Evolutionary conservation across 1,140 invertebrate species (phyloP), one percentile per base, ranked within the genome.

Genomic region (Drosophila sulfurigaster): DNA sequence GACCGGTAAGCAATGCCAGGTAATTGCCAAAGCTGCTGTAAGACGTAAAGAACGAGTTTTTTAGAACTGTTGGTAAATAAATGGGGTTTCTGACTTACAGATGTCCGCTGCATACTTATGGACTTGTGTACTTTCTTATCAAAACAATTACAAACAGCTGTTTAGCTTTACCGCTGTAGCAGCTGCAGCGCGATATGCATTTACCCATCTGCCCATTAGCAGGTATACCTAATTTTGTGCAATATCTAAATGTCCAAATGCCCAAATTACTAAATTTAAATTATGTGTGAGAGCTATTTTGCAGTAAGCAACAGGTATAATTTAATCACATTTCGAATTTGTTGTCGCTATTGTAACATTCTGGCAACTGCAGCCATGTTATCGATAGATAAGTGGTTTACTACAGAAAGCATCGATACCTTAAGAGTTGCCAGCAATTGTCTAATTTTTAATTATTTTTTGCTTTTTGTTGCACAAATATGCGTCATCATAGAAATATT

Each of bases 121-220:
- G 10, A 20, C 3, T 56, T 56, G 10, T 11, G 32, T 13, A 38
- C 32, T 25, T 25, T 15, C 15, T 43, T 5, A 35, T 63, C 8
- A 48, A 48, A 41, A 13, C 41, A 62, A 46, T 7, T 16, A 13
- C 28, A 20, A 60, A 48, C 71, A 74, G 71, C 65, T 74, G 71
- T 56, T 74, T 11, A 25, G 13, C 28, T n/a, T n/a, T 7, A 41
- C 41, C 41, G 13, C 41, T 32, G 30, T n/a, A 28, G 41, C 3
- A 16, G n/a, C 10, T 7, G 30, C n/a, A 52, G 10, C 5, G 10
- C 10, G 11, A 2, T 43, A 16, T 54, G 1, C 49, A 54, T 62
- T 38, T 32, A 3, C 35, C 16, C 25, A 6, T 7, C 16, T 16
- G 32, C 32, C 7, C 1, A 13, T 1, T 20, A 63, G 13, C 16